Conservation (phyloP, 2,888 invertebrate genomes). For the Ochropleura plecta region DNA sequence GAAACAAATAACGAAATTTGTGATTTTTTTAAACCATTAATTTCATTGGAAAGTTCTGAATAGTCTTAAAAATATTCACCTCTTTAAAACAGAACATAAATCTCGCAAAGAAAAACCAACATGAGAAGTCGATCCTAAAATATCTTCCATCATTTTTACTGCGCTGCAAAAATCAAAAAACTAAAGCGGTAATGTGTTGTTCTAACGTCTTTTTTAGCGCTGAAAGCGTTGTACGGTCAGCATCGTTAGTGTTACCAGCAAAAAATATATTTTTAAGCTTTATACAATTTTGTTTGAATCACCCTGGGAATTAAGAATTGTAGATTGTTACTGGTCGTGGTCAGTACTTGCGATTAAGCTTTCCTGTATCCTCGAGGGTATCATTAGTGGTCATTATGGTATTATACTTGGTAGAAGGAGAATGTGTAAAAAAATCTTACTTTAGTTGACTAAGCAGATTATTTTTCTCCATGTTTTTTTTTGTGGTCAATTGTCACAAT, state of each 20-base stretch:
- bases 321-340: conserved; percentile 32
- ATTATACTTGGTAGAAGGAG: neutral
- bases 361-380: conserved; percentile 17
- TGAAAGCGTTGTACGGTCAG: conserved; percentile 57
- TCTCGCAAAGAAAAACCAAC: neutral
- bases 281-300: conserved; percentile 51
- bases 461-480: too few relatives aligned
- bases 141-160: conserved; percentile 22
- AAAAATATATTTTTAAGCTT: conserved; percentile 58
- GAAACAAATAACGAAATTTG: too few relatives aligned
- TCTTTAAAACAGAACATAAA: neutral
- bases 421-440: neutral
- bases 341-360: conserved; percentile 32
- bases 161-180: conserved; percentile 38
- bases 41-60: neutral
- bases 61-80: neutral
- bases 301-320: conserved; percentile 34
- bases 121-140: conserved; percentile 15
- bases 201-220: conserved; percentile 64
- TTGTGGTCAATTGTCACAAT: neutral
- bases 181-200: conserved; percentile 54
- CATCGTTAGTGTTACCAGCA: conserved; percentile 57
- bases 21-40: too few relatives aligned
- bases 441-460: neutral
- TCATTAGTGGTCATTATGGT: conserved; percentile 46